Conservation (phyloP, 2,113 vertebrate genomes). For the Alaudala cheleensis region DNA sequence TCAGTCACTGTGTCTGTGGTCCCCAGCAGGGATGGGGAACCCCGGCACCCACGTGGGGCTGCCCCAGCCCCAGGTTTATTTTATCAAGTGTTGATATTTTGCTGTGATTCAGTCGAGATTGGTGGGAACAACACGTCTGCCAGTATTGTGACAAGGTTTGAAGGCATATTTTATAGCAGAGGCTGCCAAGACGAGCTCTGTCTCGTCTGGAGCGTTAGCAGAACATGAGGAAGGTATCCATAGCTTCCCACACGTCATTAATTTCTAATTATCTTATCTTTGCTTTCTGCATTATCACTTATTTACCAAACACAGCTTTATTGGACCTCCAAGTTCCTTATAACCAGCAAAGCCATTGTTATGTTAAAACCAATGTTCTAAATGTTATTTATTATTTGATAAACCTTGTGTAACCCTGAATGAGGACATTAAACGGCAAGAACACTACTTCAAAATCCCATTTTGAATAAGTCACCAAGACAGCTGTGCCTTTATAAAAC, state of each 20-base stretch:
- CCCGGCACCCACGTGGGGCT: accelerated
- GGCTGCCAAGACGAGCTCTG: slow-evolving; percentile 29
- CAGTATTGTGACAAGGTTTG: slow-evolving; percentile 46
- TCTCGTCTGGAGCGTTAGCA: neutral
- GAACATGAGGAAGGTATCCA: neutral
- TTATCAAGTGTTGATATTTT: neutral
- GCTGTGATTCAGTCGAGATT: neutral
- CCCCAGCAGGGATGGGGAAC: neutral
- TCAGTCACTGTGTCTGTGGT: accelerated
- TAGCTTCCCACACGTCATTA: slow-evolving; percentile 32
- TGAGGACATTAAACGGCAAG: slow-evolving; percentile 78
- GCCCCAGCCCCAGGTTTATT: neutral
- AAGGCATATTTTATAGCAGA: neutral
- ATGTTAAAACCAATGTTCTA: slow-evolving; percentile 64
- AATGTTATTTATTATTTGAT: slow-evolving; percentile 75
- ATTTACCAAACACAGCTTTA: slow-evolving; percentile 57
- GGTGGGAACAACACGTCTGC: neutral
- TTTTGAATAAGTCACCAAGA: slow-evolving; percentile 85
- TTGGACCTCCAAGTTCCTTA: slow-evolving; percentile 35
- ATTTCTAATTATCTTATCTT: slow-evolving; percentile 57
- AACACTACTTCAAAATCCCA: slow-evolving; percentile 82
- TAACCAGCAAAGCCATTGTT: slow-evolving; percentile 60
- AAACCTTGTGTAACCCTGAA: slow-evolving; percentile 79
- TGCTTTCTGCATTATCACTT: slow-evolving; percentile 45
- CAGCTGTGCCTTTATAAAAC: slow-evolving; percentile 83